Evolutionary conservation across 1,140 invertebrate species (phyloP).

Genomic region (Vanessa tameamea): DNA sequence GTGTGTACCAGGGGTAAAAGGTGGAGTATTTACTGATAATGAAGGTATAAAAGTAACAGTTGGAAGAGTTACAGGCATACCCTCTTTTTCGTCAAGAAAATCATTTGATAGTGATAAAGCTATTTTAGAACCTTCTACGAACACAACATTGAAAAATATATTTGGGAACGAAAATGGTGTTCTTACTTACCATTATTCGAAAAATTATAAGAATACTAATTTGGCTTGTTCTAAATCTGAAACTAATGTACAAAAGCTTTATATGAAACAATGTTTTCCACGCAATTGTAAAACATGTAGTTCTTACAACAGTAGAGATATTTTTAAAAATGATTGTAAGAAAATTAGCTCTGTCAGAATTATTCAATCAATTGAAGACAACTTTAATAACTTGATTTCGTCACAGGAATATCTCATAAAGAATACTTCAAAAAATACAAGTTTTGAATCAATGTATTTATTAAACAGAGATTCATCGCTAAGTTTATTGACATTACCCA

Average conservation of each 20-base stretch:
- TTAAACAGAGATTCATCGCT: conserved; percentile 46
- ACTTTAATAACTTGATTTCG: neutral
- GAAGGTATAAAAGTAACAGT: conserved; percentile 67
- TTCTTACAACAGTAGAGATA: neutral
- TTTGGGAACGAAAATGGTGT: too few relatives aligned
- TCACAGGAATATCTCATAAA: neutral
- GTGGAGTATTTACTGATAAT: conserved; percentile 60
- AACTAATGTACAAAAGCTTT: neutral
- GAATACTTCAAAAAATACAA: conserved; percentile 14
- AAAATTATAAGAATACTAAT: neutral
- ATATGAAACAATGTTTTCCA: neutral
- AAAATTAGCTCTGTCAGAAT: neutral
- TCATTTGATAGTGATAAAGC: conserved; percentile 10
- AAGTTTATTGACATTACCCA: conserved; percentile 36
- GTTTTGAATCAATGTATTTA: conserved; percentile 35
- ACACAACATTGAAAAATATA: neutral
- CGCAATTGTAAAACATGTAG: neutral
- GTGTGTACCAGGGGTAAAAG: conserved; percentile 59
- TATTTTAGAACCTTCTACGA: neutral
- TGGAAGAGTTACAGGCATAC: conserved; percentile 49
- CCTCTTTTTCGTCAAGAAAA: conserved; percentile 38
- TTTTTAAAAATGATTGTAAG: neutral
- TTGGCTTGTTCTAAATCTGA: neutral
- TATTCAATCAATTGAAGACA: neutral
- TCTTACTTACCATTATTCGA: too few relatives aligned